phyloP scores from a whole-genome alignment of 2,113 vertebrate species.

The Bagarius yarrelli region DNA sequence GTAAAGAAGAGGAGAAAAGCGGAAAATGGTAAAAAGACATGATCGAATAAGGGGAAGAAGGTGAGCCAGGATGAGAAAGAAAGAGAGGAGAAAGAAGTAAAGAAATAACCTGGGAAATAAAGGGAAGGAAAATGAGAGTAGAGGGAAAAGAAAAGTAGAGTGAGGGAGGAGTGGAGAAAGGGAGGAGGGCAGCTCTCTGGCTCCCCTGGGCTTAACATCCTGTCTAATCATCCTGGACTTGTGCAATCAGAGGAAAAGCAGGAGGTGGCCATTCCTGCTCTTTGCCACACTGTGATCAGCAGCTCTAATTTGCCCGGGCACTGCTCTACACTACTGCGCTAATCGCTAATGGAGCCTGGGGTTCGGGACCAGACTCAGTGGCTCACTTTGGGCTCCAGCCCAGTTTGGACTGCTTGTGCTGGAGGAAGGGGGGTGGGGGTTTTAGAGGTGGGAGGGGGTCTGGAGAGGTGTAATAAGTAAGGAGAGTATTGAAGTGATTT shows the following conservation, averaged over 20 bases:
- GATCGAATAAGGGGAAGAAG: conserved; percentile 19
- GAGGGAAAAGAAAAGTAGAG: conserved; percentile 30
- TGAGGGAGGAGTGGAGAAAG: conserved; percentile 28
- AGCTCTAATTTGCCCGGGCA: conserved; percentile 52
- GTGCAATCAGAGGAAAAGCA: conserved; percentile 56
- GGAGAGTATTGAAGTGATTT: conserved; percentile 41
- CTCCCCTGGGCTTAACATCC: conserved; percentile 54
- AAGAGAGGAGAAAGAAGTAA: neutral
- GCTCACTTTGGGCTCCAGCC: conserved; percentile 45
- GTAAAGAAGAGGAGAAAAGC: conserved; percentile 18
- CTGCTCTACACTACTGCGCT: conserved; percentile 29
- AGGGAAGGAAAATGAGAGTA: conserved; percentile 36
- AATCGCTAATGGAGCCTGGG: conserved; percentile 48
- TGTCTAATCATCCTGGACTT: conserved; percentile 58
- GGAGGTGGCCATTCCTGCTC: conserved; percentile 51
- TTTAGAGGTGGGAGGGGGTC: neutral
- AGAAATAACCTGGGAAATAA: conserved; percentile 13
- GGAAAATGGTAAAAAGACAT: conserved; percentile 21
- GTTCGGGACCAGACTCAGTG: conserved; percentile 42
- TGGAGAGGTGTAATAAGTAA: conserved; percentile 38
- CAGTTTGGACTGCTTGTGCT: conserved; percentile 41
- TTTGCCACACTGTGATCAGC: conserved; percentile 55
- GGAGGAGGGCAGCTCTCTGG: conserved; percentile 32
- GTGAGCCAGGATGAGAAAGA: neutral
- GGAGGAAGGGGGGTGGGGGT: conserved; percentile 48